phyloP scores from a whole-genome alignment of 2,797 vertebrate genomes.

The Hemibagrus guttatus region DNA sequence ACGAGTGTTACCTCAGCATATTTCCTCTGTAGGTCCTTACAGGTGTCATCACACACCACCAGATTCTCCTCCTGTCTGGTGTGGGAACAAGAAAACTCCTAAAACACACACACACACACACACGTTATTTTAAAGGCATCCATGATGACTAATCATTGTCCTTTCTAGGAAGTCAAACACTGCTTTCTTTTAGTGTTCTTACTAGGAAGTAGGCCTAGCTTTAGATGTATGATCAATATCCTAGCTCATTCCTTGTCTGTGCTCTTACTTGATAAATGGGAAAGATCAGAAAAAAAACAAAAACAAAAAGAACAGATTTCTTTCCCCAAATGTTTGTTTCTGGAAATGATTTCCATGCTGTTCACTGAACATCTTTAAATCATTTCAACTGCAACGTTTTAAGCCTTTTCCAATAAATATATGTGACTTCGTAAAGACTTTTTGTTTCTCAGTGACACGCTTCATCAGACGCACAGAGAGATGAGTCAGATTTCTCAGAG shows the following conservation, averaged over 20 bases:
- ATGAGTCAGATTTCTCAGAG: neutral
- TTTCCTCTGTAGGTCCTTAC: slow-evolving; percentile 84
- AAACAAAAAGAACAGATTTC: neutral
- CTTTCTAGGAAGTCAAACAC: neutral
- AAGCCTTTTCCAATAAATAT: neutral
- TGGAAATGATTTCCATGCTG: neutral
- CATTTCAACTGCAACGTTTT: neutral
- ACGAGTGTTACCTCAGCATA: slow-evolving; percentile 79
- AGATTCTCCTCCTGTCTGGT: slow-evolving; percentile 69
- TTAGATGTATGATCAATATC: neutral
- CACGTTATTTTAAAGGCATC: neutral
- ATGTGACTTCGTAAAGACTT: slow-evolving; percentile 1
- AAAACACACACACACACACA: slow-evolving; percentile 21
- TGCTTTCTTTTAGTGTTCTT: neutral
- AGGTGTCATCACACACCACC: slow-evolving; percentile 81
- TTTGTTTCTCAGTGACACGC: neutral
- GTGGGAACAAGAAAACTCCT: slow-evolving; percentile 84
- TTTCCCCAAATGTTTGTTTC: neutral
- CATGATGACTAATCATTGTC: neutral
- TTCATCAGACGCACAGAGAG: neutral
- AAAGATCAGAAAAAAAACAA: neutral
- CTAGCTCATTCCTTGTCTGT: neutral
- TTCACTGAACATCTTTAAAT: neutral
- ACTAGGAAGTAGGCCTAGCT: neutral
- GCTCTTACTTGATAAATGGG: neutral